These are phyloP conservation scores for Cephonodes hylas DNA, from an alignment of 2,888 invertebrate genomes.

Conservation along the genomic window DNA sequence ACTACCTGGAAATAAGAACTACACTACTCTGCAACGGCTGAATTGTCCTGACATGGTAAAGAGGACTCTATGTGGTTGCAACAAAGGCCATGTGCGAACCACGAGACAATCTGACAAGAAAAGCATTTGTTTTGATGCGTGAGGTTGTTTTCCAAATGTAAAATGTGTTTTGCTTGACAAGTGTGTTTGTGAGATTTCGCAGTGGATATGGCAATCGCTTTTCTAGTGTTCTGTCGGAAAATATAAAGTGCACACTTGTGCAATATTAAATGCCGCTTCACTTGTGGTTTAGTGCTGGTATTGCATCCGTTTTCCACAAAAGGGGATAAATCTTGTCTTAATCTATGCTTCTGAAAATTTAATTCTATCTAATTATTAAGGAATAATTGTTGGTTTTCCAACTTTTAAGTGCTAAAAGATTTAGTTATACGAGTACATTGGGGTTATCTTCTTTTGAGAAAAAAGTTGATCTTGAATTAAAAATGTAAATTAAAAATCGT, in stretches of 20 bases:
- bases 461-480: no score
- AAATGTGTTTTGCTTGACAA: slow-evolving; percentile 31
- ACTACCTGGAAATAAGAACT: slow-evolving; percentile 26
- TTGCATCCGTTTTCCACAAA: no score
- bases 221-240: not conserved
- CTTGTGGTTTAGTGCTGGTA: not conserved
- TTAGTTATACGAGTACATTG: no score
- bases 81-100: not conserved
- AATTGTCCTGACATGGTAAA: not conserved
- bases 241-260: not conserved
- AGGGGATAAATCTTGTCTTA: no score
- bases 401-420: no score
- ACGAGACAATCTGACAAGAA: not conserved
- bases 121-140: slow-evolving; percentile 6
- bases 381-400: no score
- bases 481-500: no score
- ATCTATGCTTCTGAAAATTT: no score
- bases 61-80: not conserved
- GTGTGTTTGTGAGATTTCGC: slow-evolving; percentile 10
- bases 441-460: no score
- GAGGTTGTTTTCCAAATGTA: slow-evolving; percentile 8
- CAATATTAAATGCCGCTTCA: not conserved
- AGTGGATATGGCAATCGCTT: slow-evolving; percentile 4
- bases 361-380: no score
- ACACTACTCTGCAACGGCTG: not conserved